Percentiles rank a stretch among this genome's conserved stretches.
phyloP scores from a whole-genome alignment of 2,888 invertebrate species.

The Aquatica leii region DNA sequence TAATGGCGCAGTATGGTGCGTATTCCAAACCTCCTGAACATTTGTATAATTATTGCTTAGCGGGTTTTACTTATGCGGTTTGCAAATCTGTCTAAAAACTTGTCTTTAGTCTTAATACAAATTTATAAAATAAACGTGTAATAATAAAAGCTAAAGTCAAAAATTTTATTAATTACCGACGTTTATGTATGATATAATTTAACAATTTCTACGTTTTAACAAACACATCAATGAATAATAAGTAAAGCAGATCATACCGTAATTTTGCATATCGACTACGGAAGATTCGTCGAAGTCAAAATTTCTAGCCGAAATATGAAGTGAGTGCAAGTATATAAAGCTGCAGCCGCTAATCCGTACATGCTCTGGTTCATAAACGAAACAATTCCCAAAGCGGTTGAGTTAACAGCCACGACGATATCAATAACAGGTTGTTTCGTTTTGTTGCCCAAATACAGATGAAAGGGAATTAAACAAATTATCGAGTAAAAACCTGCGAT shows the following conservation, averaged over 20 bases:
- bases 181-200: no score
- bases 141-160: neutral
- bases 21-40: slow-evolving; percentile 9
- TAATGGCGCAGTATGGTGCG: slow-evolving; percentile 11
- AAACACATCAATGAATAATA: slow-evolving; percentile 4
- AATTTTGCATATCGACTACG: slow-evolving; percentile 14
- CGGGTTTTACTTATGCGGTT: slow-evolving; percentile 5
- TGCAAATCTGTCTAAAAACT: neutral
- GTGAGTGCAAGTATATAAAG: slow-evolving; percentile 8
- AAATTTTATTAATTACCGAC: neutral
- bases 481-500: slow-evolving; percentile 12
- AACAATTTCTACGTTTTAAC: neutral
- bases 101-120: neutral
- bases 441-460: slow-evolving; percentile 14
- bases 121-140: neutral
- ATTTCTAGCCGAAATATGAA: neutral
- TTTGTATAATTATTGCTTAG: slow-evolving; percentile 16
- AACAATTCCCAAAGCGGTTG: slow-evolving; percentile 14
- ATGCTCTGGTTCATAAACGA: slow-evolving; percentile 16
- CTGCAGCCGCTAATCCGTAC: slow-evolving; percentile 23
- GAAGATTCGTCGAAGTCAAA: slow-evolving; percentile 8
- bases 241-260: slow-evolving; percentile 8
- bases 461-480: slow-evolving; percentile 16
- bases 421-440: slow-evolving; percentile 5
- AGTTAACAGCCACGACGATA: slow-evolving; percentile 11